These are phyloP conservation scores for Cataglyphis altisquamis DNA, from an alignment of 2,888 invertebrate genomes.

Conservation along the genomic window DNA sequence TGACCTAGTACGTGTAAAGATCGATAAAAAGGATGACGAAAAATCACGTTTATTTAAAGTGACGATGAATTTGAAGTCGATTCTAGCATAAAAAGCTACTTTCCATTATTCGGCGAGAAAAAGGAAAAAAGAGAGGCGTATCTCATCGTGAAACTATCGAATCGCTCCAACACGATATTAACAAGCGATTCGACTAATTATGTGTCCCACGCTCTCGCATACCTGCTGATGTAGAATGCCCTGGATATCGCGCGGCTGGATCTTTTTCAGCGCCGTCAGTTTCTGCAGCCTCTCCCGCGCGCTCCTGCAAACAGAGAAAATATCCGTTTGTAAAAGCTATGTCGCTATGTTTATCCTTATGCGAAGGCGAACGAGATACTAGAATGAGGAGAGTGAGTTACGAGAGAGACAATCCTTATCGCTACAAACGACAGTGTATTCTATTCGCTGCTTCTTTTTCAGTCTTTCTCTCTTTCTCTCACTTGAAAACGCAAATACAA, in stretches of 20 bases:
- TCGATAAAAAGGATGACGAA: not conserved
- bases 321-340: conserved; percentile 65
- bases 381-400: conserved; percentile 20
- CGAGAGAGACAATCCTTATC: conserved; percentile 26
- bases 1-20: not conserved
- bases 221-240: conserved; percentile 84
- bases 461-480: not conserved
- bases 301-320: conserved; percentile 76
- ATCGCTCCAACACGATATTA: conserved; percentile 34
- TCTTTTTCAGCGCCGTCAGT: conserved; percentile 96
- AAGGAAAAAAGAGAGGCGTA: conserved; percentile 22
- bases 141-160: conserved; percentile 38
- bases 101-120: not conserved
- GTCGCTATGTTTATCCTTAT: conserved; percentile 30
- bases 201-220: conserved; percentile 60
- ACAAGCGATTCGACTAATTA: conserved; percentile 34
- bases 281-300: conserved; percentile 95
- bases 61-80: not conserved
- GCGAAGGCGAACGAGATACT: conserved; percentile 34
- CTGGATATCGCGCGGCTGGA: conserved; percentile 90
- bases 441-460: conserved; percentile 2
- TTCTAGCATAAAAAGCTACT: conserved; percentile 23
- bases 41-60: not conserved
- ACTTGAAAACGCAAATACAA: not conserved
- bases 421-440: not conserved